Evolutionary conservation across 2,888 invertebrate genomes (phyloP).

Genomic region (Cotesia congregata): DNA sequence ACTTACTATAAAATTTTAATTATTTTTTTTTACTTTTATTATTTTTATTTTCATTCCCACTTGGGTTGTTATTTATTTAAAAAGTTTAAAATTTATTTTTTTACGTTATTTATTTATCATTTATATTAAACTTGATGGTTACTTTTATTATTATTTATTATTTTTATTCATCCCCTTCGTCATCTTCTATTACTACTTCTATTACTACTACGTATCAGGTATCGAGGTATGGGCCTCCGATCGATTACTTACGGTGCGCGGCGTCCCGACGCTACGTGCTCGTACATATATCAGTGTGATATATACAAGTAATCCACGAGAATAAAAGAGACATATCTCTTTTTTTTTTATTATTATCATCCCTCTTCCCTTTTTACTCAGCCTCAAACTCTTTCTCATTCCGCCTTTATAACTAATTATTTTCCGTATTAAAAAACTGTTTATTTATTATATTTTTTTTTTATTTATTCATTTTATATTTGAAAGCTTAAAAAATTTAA

Average conservation of each 20-base stretch:
- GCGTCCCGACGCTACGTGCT: constrained; percentile 37
- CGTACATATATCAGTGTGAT: constrained; percentile 40
- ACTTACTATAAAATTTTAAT: constrained; percentile 1
- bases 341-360: constrained; percentile 5
- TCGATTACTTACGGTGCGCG: constrained; percentile 46
- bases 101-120: neutral
- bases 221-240: constrained; percentile 43
- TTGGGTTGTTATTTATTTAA: constrained; percentile 16
- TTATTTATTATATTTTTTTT: neutral
- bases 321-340: constrained; percentile 26
- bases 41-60: constrained; percentile 2
- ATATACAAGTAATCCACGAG: constrained; percentile 41
- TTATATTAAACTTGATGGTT: constrained; percentile 2
- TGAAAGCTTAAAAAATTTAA: neutral
- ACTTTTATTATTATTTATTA: constrained; percentile 1
- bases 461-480: constrained; percentile 7
- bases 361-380: neutral
- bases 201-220: constrained; percentile 41
- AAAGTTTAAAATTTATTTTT: constrained; percentile 6
- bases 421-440: neutral
- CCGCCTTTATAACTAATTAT: neutral
- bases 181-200: neutral
- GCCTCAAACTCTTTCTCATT: neutral
- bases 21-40: neutral
- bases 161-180: neutral